Percentiles rank a stretch among this genome's conserved stretches.
These are phyloP conservation scores for Poicephalus gulielmi DNA, from an alignment of 2,113 vertebrate genomes.

Conservation along the genomic window DNA sequence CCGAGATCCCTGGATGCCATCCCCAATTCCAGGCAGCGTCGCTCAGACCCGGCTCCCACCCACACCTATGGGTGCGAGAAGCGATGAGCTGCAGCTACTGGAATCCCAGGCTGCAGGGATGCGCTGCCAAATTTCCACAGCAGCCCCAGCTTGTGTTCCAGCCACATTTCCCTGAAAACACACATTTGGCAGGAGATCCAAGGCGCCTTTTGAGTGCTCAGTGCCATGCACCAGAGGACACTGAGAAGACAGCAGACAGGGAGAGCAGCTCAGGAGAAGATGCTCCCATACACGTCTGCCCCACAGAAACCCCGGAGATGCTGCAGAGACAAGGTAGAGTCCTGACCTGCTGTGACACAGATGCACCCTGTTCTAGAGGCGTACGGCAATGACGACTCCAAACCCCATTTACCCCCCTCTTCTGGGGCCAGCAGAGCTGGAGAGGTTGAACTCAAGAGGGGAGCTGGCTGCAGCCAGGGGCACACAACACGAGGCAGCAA, in stretches of 20 bases:
- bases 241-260: neutral
- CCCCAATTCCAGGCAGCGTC: neutral
- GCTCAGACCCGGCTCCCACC: neutral
- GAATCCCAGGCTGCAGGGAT: neutral
- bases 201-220: neutral
- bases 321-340: neutral
- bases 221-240: fast-evolving
- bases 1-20: neutral
- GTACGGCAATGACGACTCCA: fast-evolving
- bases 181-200: neutral
- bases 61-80: neutral
- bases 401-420: neutral
- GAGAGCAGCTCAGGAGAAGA: neutral
- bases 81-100: neutral
- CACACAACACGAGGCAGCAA: neutral
- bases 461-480: neutral
- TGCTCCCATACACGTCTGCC: neutral
- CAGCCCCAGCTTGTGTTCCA: neutral
- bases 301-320: neutral
- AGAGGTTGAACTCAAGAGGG: neutral
- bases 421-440: neutral
- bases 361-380: too few relatives aligned
- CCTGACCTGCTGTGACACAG: neutral
- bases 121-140: conserved; percentile 2
- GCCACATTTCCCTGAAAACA: conserved; percentile 19